Evolutionary conservation across 1,140 invertebrate species (phyloP).

Genomic region (Tachypleus tridentatus): DNA sequence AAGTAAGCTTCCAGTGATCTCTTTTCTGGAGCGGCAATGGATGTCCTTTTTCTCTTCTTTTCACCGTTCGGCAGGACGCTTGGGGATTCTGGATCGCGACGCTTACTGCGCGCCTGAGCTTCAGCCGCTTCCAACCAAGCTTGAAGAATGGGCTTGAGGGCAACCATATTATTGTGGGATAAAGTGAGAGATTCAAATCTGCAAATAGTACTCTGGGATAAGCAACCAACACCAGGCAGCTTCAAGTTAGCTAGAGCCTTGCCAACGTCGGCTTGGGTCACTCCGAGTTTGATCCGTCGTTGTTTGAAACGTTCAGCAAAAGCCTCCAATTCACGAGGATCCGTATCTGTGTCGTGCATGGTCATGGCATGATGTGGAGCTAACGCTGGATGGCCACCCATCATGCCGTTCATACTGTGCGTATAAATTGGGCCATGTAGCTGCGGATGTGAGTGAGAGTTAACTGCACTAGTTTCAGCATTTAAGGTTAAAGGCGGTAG

Average conservation of each 20-base stretch:
- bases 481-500: slow-evolving; percentile 34
- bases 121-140: slow-evolving; percentile 99
- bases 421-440: slow-evolving; percentile 27
- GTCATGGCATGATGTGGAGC: slow-evolving; percentile 20
- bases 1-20: slow-evolving; percentile 96
- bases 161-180: slow-evolving; percentile 99
- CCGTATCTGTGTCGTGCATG: slow-evolving; percentile 53
- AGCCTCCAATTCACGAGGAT: slow-evolving; percentile 92
- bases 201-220: slow-evolving; percentile 93
- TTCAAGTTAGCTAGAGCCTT: slow-evolving; percentile 96
- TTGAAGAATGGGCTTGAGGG: slow-evolving; percentile 89
- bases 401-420: slow-evolving; percentile 25
- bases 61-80: slow-evolving; percentile 85
- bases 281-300: slow-evolving; percentile 89
- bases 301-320: slow-evolving; percentile 99
- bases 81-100: slow-evolving; percentile 76
- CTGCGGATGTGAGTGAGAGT: slow-evolving; percentile 32
- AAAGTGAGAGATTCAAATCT: slow-evolving; percentile 96
- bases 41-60: slow-evolving; percentile 97
- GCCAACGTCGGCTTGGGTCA: slow-evolving; percentile 98
- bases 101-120: slow-evolving; percentile 61
- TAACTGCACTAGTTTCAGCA: slow-evolving; percentile 39
- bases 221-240: slow-evolving; percentile 91
- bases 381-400: slow-evolving; percentile 16
- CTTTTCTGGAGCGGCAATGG: slow-evolving; percentile 98